Conservation (phyloP, 2,113 vertebrate species). For the Megaleporinus macrocephalus region DNA sequence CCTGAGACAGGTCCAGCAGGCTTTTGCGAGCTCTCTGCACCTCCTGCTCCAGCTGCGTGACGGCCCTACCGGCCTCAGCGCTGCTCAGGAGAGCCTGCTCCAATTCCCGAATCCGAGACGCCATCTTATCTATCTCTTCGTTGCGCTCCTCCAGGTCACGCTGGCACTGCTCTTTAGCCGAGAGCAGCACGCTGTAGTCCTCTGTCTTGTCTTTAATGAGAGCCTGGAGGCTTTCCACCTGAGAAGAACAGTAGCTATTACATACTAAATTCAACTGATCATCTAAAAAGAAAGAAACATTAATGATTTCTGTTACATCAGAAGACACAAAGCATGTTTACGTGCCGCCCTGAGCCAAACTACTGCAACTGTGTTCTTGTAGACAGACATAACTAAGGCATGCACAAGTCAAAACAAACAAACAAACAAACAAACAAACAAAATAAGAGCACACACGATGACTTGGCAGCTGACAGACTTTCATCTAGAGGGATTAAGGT, state of each 20-base stretch:
- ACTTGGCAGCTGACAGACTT: too few relatives aligned
- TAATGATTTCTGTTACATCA: too few relatives aligned
- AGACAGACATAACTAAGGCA: too few relatives aligned
- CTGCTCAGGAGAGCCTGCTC: conserved; percentile 76
- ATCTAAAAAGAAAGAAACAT: too few relatives aligned
- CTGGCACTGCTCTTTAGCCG: conserved; percentile 83
- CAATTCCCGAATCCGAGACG: conserved; percentile 79
- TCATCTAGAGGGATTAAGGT: not conserved
- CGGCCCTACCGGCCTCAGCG: conserved; percentile 64
- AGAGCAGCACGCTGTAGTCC: conserved; percentile 78
- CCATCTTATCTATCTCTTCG: conserved; percentile 85
- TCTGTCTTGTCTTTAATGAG: conserved; percentile 86
- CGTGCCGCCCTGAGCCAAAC: too few relatives aligned
- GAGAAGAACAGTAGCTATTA: conserved; percentile 14
- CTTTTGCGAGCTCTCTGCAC: conserved; percentile 79
- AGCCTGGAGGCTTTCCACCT: conserved; percentile 89
- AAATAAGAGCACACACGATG: too few relatives aligned
- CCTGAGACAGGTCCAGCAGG: conserved; percentile 83
- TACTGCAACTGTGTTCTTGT: too few relatives aligned
- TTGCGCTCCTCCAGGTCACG: conserved; percentile 80
- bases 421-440: too few relatives aligned
- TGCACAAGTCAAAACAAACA: too few relatives aligned
- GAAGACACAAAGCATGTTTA: too few relatives aligned
- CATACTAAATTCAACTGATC: not conserved
- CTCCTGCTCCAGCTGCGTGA: conserved; percentile 81